Base-by-base conservation (phyloP, 2,888 invertebrate species). In the Stratiomys singularior region DNA sequence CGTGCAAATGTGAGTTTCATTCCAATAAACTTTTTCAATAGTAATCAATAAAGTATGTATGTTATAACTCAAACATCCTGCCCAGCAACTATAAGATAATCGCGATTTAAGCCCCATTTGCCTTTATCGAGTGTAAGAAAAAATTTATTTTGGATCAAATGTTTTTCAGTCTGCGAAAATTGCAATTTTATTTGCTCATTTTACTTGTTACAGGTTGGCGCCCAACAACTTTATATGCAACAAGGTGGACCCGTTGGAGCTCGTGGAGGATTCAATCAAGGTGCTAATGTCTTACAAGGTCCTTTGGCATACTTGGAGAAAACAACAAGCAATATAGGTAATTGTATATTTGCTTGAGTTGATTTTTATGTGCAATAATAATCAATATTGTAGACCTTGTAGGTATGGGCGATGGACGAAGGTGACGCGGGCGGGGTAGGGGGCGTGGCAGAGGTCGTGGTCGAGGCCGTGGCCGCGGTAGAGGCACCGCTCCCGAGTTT, bases 341-440 rank as follows among this genome's bases (percentile, higher is more conserved):
- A 80, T 76, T 21, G 46, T 2, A 23, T 21, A 30, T 18, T 21
- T 3, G 27, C 1, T 18, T 21, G 9, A 25, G 23, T 52, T 18
- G 4, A 5, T 52, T 52, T 5, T 4, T 9, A 52, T 52, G 52
- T 52, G 4, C 3, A 52, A 9, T 15, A 52, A 52, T 52, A 9
- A 52, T n/a, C 52, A 52, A 52, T 52, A 27, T 86, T 85, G 0
- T 85, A 89, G 89, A 89, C 79, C 88, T 89, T 88, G 89, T 89
- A 88, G 91, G 96, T 78, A 90, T 95, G 90, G 93, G 93, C 76
- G 94, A 95, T 86, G 93, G 94, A 86, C 88, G 93, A 82, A 93
- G 93, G 93, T 93, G 94, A 93, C 93, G 93, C 90, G 93, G 93
- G 90, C 92, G 93, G 89, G 93, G 93, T 91, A 93, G 93, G 93